Conservation (phyloP, 2,888 invertebrate species). For the Orthonychiurus folsomi region DNA sequence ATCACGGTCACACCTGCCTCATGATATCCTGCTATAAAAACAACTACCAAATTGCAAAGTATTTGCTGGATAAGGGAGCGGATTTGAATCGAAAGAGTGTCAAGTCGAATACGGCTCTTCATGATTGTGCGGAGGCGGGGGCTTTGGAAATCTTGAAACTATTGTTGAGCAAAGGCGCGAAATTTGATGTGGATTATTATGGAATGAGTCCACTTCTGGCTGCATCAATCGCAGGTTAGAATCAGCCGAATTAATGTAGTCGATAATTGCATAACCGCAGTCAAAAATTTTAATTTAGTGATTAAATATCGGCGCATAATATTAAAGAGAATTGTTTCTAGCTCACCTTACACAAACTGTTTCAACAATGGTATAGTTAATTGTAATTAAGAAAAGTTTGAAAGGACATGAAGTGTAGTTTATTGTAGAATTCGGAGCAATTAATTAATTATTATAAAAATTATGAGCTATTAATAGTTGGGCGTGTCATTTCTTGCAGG, state of each 20-base stretch:
- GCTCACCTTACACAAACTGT: too few species aligned
- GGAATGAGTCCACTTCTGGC: constrained; percentile 62
- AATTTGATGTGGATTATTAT: constrained; percentile 88
- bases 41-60: constrained; percentile 81
- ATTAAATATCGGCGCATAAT: too few species aligned
- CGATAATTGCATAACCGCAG: too few species aligned
- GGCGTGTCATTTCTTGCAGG: too few species aligned
- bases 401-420: too few species aligned
- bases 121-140: constrained; percentile 77
- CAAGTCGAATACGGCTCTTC: constrained; percentile 91
- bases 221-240: neutral
- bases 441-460: neutral
- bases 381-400: too few species aligned
- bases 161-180: constrained; percentile 75
- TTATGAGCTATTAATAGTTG: constrained; percentile 45
- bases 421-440: too few species aligned
- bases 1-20: constrained; percentile 90
- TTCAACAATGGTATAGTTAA: too few species aligned
- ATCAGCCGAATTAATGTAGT: too few species aligned
- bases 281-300: neutral
- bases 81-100: constrained; percentile 87
- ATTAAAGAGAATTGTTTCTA: too few species aligned
- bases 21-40: constrained; percentile 98
- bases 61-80: constrained; percentile 73
- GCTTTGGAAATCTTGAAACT: constrained; percentile 84